Percentiles rank a stretch among this genome's conserved stretches.
Conservation (phyloP, 2,797 vertebrate genomes). For the Aratinga solstitialis region DNA sequence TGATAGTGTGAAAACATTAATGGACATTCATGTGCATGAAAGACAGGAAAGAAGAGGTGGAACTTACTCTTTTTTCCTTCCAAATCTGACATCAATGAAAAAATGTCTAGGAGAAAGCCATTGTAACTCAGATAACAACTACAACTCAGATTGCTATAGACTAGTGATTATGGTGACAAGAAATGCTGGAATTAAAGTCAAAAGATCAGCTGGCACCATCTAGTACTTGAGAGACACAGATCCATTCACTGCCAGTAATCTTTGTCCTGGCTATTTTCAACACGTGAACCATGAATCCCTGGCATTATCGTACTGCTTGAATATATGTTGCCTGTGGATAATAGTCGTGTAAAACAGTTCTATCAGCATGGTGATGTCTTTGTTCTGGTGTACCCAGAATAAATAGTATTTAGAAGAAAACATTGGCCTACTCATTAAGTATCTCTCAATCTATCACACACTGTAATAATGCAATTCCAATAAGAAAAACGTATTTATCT, state of each 20-base stretch:
- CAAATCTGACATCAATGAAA: background rate
- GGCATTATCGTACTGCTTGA: background rate
- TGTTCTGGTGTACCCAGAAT: background rate
- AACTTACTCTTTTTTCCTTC: background rate
- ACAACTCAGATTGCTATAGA: background rate
- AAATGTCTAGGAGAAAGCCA: background rate
- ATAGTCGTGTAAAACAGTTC: background rate
- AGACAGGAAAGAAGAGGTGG: background rate
- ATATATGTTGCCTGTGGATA: background rate
- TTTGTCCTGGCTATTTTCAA: background rate
- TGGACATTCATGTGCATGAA: background rate
- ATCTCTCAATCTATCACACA: background rate
- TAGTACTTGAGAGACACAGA: background rate
- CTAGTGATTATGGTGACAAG: background rate
- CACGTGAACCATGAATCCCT: background rate
- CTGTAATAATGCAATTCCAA: constrained; percentile 6
- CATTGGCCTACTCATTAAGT: background rate
- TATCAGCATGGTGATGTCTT: background rate
- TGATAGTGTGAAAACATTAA: background rate
- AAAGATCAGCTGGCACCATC: background rate
- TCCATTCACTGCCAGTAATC: background rate
- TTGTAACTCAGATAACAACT: background rate
- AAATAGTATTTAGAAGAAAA: background rate
- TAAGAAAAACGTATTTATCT: constrained; percentile 9
- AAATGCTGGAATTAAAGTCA: background rate